phyloP scores from a whole-genome alignment of 2,888 invertebrate species.

The Melanostoma scalare region DNA sequence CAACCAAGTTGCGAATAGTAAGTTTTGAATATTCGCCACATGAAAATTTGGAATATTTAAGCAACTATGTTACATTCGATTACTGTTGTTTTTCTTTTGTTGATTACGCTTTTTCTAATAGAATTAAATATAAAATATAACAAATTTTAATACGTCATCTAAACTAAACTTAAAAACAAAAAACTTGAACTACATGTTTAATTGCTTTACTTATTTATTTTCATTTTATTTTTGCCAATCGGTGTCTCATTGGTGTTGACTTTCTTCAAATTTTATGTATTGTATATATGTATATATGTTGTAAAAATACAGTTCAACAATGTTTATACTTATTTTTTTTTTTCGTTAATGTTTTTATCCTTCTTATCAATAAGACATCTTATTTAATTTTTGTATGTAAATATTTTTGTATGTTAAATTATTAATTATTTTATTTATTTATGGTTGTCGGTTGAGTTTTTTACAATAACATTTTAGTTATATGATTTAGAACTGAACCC shows the following conservation, averaged over 20 bases:
- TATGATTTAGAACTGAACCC: slow-evolving; percentile 81
- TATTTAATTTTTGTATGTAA: slow-evolving; percentile 70
- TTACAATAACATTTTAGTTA: slow-evolving; percentile 65
- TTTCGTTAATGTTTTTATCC: slow-evolving; percentile 65
- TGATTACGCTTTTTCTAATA: slow-evolving; percentile 21
- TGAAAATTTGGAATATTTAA: slow-evolving; percentile 12
- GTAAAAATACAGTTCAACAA: slow-evolving; percentile 73
- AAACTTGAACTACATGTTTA: slow-evolving; percentile 42
- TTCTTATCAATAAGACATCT: slow-evolving; percentile 66
- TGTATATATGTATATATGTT: slow-evolving; percentile 53
- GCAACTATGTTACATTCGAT: slow-evolving; percentile 37
- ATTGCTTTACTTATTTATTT: slow-evolving; percentile 31
- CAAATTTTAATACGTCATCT: slow-evolving; percentile 18
- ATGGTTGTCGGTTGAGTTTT: slow-evolving; percentile 56
- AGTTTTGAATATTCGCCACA: slow-evolving; percentile 37
- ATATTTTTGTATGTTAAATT: slow-evolving; percentile 63
- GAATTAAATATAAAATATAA: slow-evolving; percentile 36
- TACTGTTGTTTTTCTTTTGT: slow-evolving; percentile 34
- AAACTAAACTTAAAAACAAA: slow-evolving; percentile 39
- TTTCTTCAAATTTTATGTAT: slow-evolving; percentile 52
- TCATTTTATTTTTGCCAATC: slow-evolving; percentile 32
- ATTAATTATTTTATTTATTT: slow-evolving; percentile 49
- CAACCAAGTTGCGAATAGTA: slow-evolving; percentile 39
- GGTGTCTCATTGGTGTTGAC: slow-evolving; percentile 42
- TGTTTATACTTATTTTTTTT: slow-evolving; percentile 64